These are phyloP conservation scores for Toxonevra muliebris DNA, from an alignment of 2,888 invertebrate genomes.

Conservation along the genomic window DNA sequence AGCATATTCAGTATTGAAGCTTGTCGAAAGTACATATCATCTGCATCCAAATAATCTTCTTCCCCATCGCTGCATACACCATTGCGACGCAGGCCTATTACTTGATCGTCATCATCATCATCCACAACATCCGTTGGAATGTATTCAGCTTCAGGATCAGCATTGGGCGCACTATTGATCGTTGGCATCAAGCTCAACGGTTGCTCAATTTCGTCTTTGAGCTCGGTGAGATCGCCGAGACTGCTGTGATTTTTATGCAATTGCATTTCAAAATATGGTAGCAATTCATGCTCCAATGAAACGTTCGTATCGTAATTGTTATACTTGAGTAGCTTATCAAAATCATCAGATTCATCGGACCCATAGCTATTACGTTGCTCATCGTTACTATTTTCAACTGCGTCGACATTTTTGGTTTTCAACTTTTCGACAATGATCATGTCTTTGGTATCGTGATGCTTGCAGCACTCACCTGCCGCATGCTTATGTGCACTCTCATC, in stretches of 20 bases:
- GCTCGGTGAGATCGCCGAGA: slow-evolving; percentile 56
- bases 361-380: slow-evolving; percentile 42
- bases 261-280: slow-evolving; percentile 65
- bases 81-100: slow-evolving; percentile 46
- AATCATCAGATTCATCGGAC: slow-evolving; percentile 60
- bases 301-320: slow-evolving; percentile 57
- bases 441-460: slow-evolving; percentile 23
- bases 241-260: slow-evolving; percentile 55
- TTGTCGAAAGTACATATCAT: slow-evolving; percentile 62
- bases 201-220: slow-evolving; percentile 50
- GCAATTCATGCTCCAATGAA: slow-evolving; percentile 59
- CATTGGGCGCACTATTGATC: slow-evolving; percentile 58
- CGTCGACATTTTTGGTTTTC: slow-evolving; percentile 38
- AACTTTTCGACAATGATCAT: neutral
- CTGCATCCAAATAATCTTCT: slow-evolving; percentile 56
- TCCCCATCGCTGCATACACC: slow-evolving; percentile 59
- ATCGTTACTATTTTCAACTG: slow-evolving; percentile 8
- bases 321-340: slow-evolving; percentile 60
- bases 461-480: slow-evolving; percentile 1
- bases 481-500: slow-evolving; percentile 14
- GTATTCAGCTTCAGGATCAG: slow-evolving; percentile 52
- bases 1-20: slow-evolving; percentile 62
- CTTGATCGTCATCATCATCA: slow-evolving; percentile 14
- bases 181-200: slow-evolving; percentile 55
- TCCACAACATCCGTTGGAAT: slow-evolving; percentile 26